Percentiles rank a stretch among this genome's conserved stretches.
These are phyloP conservation scores for Microcebus tavaratra DNA, from an alignment of 2,113 vertebrate genomes.

Conservation along the genomic window DNA sequence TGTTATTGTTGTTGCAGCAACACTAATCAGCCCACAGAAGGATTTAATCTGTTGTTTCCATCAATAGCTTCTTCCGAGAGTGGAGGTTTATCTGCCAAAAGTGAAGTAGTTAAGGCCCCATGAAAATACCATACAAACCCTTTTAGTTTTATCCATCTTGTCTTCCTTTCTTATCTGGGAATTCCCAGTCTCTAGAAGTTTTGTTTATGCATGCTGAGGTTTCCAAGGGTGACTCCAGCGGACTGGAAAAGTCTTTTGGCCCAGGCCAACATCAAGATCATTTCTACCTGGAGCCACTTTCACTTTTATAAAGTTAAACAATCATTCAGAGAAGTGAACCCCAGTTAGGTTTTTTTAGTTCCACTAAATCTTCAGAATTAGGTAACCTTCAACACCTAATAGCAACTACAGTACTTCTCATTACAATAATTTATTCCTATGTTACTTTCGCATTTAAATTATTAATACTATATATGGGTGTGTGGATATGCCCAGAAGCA, in stretches of 20 bases:
- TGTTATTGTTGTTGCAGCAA: not conserved
- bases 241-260: not conserved
- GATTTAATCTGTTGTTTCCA: not conserved
- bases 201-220: not conserved
- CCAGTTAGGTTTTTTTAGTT: not conserved
- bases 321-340: not conserved
- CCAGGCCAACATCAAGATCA: not conserved
- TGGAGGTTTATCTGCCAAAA: not conserved
- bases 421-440: not conserved
- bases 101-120: not conserved
- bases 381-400: not conserved
- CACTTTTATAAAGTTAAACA: not conserved
- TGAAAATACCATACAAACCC: not conserved
- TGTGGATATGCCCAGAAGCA: not conserved
- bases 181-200: not conserved
- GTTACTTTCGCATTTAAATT: conserved; percentile 12
- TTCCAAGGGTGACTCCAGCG: conserved; percentile 30
- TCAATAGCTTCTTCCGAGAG: not conserved
- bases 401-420: not conserved
- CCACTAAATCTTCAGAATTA: not conserved
- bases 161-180: not conserved
- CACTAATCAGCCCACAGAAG: not conserved
- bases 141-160: not conserved
- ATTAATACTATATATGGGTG: not conserved
- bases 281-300: not conserved